phyloP scores from a whole-genome alignment of 2,888 invertebrate species.

The Bembecia ichneumoniformis region DNA sequence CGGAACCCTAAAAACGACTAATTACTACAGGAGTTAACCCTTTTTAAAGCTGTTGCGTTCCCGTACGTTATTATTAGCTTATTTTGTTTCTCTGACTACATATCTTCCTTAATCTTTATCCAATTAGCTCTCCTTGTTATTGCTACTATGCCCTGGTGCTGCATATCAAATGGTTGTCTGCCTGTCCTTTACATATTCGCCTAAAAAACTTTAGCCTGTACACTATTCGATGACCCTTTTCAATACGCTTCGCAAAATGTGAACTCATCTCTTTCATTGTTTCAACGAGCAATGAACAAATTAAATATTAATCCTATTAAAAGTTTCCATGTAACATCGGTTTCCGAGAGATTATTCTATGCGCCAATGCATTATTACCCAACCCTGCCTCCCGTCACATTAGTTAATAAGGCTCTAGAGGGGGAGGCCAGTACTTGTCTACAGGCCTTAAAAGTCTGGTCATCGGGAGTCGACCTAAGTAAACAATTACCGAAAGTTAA shows the following conservation, averaged over 20 bases:
- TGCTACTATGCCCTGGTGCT: too few relatives aligned
- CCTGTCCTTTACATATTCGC: too few relatives aligned
- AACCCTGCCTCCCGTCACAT: constrained; percentile 10
- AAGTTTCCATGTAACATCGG: constrained; percentile 39
- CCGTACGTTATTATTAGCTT: too few relatives aligned
- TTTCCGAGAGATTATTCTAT: constrained; percentile 35
- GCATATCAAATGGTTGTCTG: too few relatives aligned
- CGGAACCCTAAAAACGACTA: too few relatives aligned
- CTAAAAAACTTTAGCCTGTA: too few relatives aligned
- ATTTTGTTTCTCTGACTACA: too few relatives aligned
- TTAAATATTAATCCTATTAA: constrained; percentile 49
- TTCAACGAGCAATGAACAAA: constrained; percentile 28
- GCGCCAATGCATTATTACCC: constrained; percentile 19
- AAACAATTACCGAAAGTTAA: constrained; percentile 63
- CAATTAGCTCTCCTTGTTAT: too few relatives aligned
- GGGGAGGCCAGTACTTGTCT: constrained; percentile 3
- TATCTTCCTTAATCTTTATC: too few relatives aligned
- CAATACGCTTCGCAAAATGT: constrained; percentile 3
- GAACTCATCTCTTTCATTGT: constrained; percentile 13
- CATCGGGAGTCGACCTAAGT: constrained; percentile 29
- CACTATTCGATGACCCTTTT: too few relatives aligned
- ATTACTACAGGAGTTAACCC: too few relatives aligned
- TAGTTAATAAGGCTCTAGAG: constrained; percentile 4
- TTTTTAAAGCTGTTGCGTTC: too few relatives aligned
- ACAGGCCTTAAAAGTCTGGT: constrained; percentile 21